Evolutionary conservation across 2,113 vertebrate genomes (phyloP), one percentile per base, ranked within the genome.

Genomic region (Neodontobutis hainanensis): DNA sequence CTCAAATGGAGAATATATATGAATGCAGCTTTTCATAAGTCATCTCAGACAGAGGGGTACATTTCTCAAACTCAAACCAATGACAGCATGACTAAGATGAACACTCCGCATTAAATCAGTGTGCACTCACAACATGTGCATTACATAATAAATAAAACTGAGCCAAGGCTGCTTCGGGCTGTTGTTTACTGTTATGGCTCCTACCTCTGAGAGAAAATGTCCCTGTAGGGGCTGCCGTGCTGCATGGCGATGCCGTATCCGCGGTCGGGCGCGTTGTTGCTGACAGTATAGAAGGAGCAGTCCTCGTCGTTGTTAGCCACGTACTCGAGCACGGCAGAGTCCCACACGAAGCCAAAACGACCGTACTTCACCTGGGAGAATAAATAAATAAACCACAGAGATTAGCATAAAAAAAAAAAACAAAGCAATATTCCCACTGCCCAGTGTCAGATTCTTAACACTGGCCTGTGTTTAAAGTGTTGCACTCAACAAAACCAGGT

Each of bases 161-260:
- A 61, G 38, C 27, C 40, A 64, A 46, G 12, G 11, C 63, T 57
- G 65, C 8, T 53, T 51, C n/a, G 32, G 35, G 55, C 12, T 9
- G 50, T 32, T 78, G 53, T 67, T 68, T 70, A 61, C 51, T 63
- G 63, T 59, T 65, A 42, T n/a, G 11, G 12, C 14, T 56, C 84
- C 85, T 94, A 99, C 97, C 97, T 96, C 87, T 99, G 97, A 68
- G 97, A 99, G 87, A 99, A 99, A 38, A 95, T 94, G 8, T 99
- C 97, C 53, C 97, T 85, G 92, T 99, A 99, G 46, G 97, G 97
- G 84, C 97, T 98, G 77, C 97, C 97, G 0, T 99, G 97, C 64
- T 99, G 97, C 88, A 99, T 92, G 35, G 97, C 97, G 5, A 99
- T 97, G 36, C 97, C 97, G 0, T 99, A 99, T 3, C 97, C 97